These are phyloP conservation scores for Hafferia zeledoni DNA, from an alignment of 2,797 vertebrate genomes.

Conservation along the genomic window DNA sequence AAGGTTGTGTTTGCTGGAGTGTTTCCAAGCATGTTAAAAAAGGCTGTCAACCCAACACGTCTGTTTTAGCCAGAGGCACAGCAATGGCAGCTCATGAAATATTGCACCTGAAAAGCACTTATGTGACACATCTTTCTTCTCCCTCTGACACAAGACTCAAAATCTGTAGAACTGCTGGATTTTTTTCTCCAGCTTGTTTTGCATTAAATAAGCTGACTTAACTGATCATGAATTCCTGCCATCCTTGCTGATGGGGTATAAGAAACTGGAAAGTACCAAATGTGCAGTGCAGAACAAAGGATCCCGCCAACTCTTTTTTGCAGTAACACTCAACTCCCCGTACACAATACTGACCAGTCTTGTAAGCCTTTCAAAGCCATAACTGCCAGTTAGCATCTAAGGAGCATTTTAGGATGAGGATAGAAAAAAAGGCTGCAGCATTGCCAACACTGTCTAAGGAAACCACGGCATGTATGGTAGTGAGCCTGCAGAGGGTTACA, in stretches of 20 bases:
- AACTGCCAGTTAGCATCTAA: neutral
- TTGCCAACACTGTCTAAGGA: neutral
- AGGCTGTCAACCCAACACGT: neutral
- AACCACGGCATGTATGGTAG: neutral
- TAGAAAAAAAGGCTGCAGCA: neutral
- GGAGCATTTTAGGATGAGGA: neutral
- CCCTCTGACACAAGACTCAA: neutral
- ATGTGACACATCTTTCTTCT: neutral
- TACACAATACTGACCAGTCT: neutral
- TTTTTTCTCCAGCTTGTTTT: neutral
- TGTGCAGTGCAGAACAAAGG: neutral
- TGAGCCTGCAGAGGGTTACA: neutral
- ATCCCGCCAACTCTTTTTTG: neutral
- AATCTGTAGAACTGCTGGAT: neutral
- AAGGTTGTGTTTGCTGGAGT: neutral
- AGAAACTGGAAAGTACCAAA: neutral
- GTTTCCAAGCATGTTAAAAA: neutral
- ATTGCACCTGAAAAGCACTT: slow-evolving; percentile 14
- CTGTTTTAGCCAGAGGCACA: slow-evolving; percentile 20
- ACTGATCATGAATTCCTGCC: neutral
- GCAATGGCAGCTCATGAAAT: slow-evolving; percentile 10
- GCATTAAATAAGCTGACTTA: neutral
- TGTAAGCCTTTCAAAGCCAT: neutral
- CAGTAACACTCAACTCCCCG: neutral
- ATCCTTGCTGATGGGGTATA: neutral